Conservation (phyloP, 2,888 invertebrate species). For the Choreutis nemorana region DNA sequence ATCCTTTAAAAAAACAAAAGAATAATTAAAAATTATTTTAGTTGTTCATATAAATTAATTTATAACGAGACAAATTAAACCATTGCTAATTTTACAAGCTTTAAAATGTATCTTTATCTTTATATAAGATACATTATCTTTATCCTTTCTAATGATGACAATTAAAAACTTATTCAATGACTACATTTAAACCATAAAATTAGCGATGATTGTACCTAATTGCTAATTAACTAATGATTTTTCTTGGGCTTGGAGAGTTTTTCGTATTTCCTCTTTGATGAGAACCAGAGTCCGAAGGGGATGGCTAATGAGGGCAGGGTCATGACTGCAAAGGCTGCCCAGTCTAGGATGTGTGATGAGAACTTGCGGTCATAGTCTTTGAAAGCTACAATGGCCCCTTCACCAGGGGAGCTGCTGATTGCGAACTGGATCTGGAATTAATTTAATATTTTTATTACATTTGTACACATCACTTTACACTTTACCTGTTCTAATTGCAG, state of each 20-base stretch:
- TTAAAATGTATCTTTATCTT: neutral
- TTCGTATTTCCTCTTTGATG: slow-evolving; percentile 95
- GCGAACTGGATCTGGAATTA: slow-evolving; percentile 72
- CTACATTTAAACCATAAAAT: slow-evolving; percentile 18
- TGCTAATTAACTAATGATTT: slow-evolving; percentile 41
- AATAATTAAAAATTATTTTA: slow-evolving; percentile 19
- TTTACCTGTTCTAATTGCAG: no score
- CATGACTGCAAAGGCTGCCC: slow-evolving; percentile 97
- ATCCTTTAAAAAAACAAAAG: neutral
- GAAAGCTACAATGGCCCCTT: slow-evolving; percentile 92
- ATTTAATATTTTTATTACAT: neutral
- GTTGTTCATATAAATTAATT: slow-evolving; percentile 58
- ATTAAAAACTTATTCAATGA: slow-evolving; percentile 2
- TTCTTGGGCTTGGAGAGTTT: slow-evolving; percentile 79
- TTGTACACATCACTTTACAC: neutral
- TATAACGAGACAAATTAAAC: slow-evolving; percentile 23
- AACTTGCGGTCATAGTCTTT: slow-evolving; percentile 95
- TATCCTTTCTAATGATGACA: neutral
- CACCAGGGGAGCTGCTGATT: slow-evolving; percentile 90
- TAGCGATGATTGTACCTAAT: slow-evolving; percentile 23
- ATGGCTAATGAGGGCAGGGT: slow-evolving; percentile 93
- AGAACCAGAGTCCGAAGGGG: slow-evolving; percentile 93
- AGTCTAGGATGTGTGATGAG: slow-evolving; percentile 96
- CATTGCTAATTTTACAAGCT: slow-evolving; percentile 26
- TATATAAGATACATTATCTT: slow-evolving; percentile 1